These are phyloP conservation scores for Eucera pruinosa DNA, from an alignment of 2,888 invertebrate species.

Conservation along the genomic window DNA sequence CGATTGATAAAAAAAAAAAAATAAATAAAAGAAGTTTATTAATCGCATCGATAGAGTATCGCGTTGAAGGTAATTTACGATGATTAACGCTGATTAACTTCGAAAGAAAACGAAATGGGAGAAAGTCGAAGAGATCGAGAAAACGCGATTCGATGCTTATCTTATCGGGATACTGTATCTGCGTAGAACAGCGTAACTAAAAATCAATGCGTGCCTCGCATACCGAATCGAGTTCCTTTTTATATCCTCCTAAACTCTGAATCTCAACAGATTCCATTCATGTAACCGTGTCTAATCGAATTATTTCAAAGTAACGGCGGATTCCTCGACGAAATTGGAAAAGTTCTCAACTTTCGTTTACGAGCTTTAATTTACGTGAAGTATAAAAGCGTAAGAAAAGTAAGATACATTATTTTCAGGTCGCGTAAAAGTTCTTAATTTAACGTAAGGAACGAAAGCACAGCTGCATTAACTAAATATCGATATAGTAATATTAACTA, in stretches of 20 bases:
- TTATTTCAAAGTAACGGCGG: too few species aligned
- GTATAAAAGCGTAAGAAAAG: too few species aligned
- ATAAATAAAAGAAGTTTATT: not conserved
- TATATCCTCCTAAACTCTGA: not conserved
- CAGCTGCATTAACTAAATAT: too few species aligned
- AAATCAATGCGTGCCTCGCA: constrained; percentile 7
- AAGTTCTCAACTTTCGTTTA: too few species aligned
- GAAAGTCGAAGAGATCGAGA: not conserved
- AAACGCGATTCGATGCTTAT: constrained; percentile 22
- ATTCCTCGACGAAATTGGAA: too few species aligned
- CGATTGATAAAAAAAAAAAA: not conserved
- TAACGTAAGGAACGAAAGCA: too few species aligned
- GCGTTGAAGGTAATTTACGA: not conserved
- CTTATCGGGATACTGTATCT: constrained; percentile 22
- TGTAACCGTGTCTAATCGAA: not conserved
- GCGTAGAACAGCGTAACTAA: constrained; percentile 25
- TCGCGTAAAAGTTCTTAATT: too few species aligned
- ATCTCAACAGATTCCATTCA: not conserved
- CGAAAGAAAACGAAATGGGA: not conserved
- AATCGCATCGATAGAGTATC: not conserved
- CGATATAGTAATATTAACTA: too few species aligned
- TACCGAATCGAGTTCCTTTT: constrained; percentile 14
- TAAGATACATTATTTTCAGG: too few species aligned
- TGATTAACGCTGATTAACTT: not conserved
- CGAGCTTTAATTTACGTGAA: too few species aligned